Base-by-base conservation (phyloP, 2,113 vertebrate species). In the Passer montanus region DNA sequence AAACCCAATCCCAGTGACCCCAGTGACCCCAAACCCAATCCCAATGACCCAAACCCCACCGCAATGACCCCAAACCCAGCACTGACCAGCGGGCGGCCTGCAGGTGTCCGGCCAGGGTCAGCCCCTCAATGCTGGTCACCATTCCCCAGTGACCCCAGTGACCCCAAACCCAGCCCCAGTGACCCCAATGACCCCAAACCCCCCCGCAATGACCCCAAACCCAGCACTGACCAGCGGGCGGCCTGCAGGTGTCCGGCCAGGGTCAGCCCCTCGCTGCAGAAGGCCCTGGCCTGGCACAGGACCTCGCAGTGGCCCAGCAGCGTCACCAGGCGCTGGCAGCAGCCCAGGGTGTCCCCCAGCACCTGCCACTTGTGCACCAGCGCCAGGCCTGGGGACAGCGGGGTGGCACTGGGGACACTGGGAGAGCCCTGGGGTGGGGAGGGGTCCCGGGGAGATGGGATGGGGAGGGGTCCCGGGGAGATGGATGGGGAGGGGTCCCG, bases 301-400 rank as follows among this genome's bases (percentile, higher is more conserved):
- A 96, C 97, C 27, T 99, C 99, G 68, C 98, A 72, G 53, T 31
- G 86, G 88, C 98, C 96, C 39, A 99, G 97, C 26, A 98, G 93
- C 5, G 94, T 87, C 49, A 99, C 98, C 50, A 99, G 96, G 76
- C 96, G 98, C 97, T 98, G 96, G 0, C 98, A 98, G 97, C 98
- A 99, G 90, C 89, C 96, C 62, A 99, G 96, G 80, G 98, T 77
- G 49, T 99, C 98, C 6, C 97, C 97, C 82, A 99, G 98, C 90
- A 99, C 97, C 89, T 98, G 98, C 99, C 99, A 99, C 95, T 99
- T 99, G 72, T 99, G 96, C 63, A 98, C 70, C 79, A 56, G 69
- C 2, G 69, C 66, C 15, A 8, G 15, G 10, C 41, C 63, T 66
- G 63, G 21, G 63, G 43, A 64, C 39, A 43, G 60, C 18, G 5